These are phyloP conservation scores for Ephydatia muelleri DNA, from an alignment of 37 sponge, comb jelly and placozoan genomes.

Conservation along the genomic window DNA sequence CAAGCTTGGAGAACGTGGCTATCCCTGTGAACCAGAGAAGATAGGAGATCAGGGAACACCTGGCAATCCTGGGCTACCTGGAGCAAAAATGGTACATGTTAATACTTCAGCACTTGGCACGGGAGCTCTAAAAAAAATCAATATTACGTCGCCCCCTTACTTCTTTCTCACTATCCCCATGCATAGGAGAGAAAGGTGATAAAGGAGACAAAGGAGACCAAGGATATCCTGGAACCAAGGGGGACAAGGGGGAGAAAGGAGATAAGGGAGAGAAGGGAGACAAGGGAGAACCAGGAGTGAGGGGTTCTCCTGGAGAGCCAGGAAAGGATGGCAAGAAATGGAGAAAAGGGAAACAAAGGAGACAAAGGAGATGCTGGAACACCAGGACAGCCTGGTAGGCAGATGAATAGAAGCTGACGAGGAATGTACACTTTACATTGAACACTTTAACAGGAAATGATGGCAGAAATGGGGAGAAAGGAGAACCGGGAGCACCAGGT, in stretches of 20 bases:
- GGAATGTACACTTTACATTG: too few relatives aligned
- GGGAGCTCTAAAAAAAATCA: too few relatives aligned
- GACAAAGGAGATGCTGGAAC: conserved; percentile 21
- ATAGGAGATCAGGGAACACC: too few relatives aligned
- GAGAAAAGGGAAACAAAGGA: conserved; percentile 53
- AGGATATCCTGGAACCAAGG: conserved; percentile 58
- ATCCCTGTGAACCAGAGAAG: too few relatives aligned
- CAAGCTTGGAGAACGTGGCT: too few relatives aligned
- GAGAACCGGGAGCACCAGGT: neutral
- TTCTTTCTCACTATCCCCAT: neutral
- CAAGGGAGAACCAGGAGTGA: conserved; percentile 53
- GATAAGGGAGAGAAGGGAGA: conserved; percentile 55
- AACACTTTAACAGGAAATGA: neutral
- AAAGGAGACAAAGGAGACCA: conserved; percentile 52
- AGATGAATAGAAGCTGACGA: neutral
- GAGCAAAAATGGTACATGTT: too few relatives aligned
- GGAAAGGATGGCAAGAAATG: conserved; percentile 63
- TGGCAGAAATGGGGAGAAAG: neutral
- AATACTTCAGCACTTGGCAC: too few relatives aligned
- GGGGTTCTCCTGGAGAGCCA: conserved; percentile 27
- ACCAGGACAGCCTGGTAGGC: conserved; percentile 18
- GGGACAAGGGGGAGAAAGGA: conserved; percentile 29
- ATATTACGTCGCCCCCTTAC: neutral
- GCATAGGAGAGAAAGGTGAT: conserved; percentile 31
- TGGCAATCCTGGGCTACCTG: too few relatives aligned